phyloP scores from a whole-genome alignment of 2,113 vertebrate genomes.

The Agapornis roseicollis region DNA sequence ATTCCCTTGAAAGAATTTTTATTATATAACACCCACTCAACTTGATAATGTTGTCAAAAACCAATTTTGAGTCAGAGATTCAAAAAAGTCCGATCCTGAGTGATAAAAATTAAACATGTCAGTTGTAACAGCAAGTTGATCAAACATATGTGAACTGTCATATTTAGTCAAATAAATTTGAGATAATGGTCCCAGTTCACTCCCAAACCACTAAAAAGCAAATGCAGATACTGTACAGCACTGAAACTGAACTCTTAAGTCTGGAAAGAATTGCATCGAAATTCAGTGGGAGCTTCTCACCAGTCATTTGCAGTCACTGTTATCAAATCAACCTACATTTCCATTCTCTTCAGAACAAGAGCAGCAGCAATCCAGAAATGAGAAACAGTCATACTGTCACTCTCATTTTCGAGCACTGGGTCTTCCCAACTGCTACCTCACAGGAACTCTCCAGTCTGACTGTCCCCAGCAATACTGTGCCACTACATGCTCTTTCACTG shows the following conservation, averaged over 20 bases:
- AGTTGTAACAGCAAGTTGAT: background rate
- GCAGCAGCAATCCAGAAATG: background rate
- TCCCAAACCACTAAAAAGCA: background rate
- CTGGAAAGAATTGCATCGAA: background rate
- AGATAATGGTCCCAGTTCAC: background rate
- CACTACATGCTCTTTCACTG: background rate
- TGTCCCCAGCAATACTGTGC: background rate
- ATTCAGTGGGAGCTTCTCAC: background rate
- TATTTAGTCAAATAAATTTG: background rate
- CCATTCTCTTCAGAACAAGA: background rate
- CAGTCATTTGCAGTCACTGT: background rate
- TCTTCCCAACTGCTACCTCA: background rate
- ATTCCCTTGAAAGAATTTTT: background rate
- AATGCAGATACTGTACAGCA: background rate
- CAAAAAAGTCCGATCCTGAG: background rate
- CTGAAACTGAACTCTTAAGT: background rate
- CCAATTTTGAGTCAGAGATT: background rate
- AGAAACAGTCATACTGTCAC: background rate
- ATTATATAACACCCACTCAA: background rate
- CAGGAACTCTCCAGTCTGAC: background rate
- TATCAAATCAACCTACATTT: background rate
- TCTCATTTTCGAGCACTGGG: background rate
- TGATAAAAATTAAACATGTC: background rate
- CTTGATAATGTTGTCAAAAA: background rate
- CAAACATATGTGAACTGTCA: background rate